Evolutionary conservation across 2,888 invertebrate species (phyloP).

Genomic region (Drosophila flavopinicola): DNA sequence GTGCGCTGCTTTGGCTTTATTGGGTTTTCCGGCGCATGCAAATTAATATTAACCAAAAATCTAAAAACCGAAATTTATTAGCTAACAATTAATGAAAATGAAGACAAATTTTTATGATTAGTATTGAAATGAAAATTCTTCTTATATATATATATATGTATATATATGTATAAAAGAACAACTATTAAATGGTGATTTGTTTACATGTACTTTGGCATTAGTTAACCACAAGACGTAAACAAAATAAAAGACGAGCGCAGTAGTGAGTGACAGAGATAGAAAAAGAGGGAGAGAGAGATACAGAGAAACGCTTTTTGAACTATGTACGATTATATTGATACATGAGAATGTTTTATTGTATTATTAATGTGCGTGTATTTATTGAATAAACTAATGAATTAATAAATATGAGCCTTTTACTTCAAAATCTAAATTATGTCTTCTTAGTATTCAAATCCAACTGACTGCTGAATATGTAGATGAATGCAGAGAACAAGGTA

Average conservation of each 20-base stretch:
- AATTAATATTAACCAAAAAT: slow-evolving; percentile 26
- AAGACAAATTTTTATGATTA: slow-evolving; percentile 31
- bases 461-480: too few relatives aligned
- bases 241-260: not conserved
- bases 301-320: slow-evolving; percentile 60
- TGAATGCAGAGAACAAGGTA: too few relatives aligned
- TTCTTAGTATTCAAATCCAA: too few relatives aligned
- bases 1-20: slow-evolving; percentile 69
- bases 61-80: slow-evolving; percentile 27
- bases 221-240: slow-evolving; percentile 17
- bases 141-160: not conserved
- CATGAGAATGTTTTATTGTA: slow-evolving; percentile 68
- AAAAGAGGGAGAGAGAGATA: slow-evolving; percentile 17
- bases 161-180: slow-evolving; percentile 4
- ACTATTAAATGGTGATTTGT: slow-evolving; percentile 62
- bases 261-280: slow-evolving; percentile 6
- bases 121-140: slow-evolving; percentile 18
- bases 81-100: slow-evolving; percentile 41
- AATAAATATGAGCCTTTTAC: slow-evolving; percentile 78
- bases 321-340: slow-evolving; percentile 57
- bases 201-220: slow-evolving; percentile 59
- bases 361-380: slow-evolving; percentile 76
- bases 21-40: slow-evolving; percentile 56
- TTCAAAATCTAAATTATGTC: slow-evolving; percentile 57
- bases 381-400: slow-evolving; percentile 60